A percentile compares a stretch with the other conserved stretches of the same genome.
These are phyloP conservation scores for Nowickia ferox DNA, from an alignment of 2,888 invertebrate genomes.

Conservation along the genomic window DNA sequence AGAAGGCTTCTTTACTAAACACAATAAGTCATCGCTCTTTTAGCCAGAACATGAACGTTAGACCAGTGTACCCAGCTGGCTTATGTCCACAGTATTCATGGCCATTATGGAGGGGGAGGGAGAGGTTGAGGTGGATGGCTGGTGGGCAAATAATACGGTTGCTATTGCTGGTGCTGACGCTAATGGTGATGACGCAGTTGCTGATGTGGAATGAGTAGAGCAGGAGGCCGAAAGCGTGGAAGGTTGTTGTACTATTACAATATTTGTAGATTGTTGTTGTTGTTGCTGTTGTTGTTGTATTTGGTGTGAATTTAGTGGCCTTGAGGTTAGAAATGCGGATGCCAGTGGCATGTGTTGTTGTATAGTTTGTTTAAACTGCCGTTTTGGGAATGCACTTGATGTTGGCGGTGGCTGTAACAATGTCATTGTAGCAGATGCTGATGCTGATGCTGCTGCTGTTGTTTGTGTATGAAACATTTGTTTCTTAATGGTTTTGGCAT, in stretches of 20 bases:
- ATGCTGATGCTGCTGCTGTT: slow-evolving; percentile 30
- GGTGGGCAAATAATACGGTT: slow-evolving; percentile 23
- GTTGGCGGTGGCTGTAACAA: slow-evolving; percentile 24
- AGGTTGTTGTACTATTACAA: slow-evolving; percentile 46
- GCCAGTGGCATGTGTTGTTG: slow-evolving; percentile 61
- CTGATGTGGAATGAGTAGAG: slow-evolving; percentile 11
- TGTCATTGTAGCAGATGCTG: slow-evolving; percentile 14
- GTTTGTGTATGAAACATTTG: slow-evolving; percentile 76
- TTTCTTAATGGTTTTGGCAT: slow-evolving; percentile 75
- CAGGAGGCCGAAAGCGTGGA: background rate
- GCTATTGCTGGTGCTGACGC: slow-evolving; percentile 20
- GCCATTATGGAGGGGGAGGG: slow-evolving; percentile 68
- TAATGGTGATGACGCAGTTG: slow-evolving; percentile 50
- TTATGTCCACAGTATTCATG: slow-evolving; percentile 73
- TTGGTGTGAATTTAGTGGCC: slow-evolving; percentile 62
- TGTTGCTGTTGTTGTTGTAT: slow-evolving; percentile 49
- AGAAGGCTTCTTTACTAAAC: background rate
- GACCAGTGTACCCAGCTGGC: slow-evolving; percentile 75
- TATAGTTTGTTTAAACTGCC: slow-evolving; percentile 49
- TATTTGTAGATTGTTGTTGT: slow-evolving; percentile 42
- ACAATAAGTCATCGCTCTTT: slow-evolving; percentile 29
- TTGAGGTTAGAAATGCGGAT: slow-evolving; percentile 64
- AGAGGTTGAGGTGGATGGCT: slow-evolving; percentile 52
- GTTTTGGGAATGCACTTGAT: slow-evolving; percentile 63
- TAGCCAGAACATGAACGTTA: slow-evolving; percentile 51